Percentiles rank a stretch among this genome's conserved stretches.
Evolutionary conservation across 2,113 vertebrate species (phyloP).

Genomic region (Oryzias javanicus): DNA sequence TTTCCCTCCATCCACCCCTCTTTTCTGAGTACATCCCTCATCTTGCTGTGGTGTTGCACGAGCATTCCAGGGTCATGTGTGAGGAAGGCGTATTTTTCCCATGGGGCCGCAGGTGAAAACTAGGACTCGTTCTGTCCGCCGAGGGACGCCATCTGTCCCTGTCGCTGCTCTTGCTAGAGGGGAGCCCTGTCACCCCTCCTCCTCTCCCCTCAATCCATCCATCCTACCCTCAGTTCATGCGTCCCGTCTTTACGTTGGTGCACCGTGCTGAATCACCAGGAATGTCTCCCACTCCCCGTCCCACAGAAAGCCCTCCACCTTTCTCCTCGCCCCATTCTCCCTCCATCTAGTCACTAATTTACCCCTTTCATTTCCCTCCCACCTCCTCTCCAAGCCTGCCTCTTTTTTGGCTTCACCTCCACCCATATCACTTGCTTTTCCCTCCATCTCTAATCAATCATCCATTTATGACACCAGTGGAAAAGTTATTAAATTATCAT

Average conservation of each 20-base stretch:
- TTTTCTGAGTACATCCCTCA: slow-evolving; percentile 50
- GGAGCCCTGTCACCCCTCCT: slow-evolving; percentile 61
- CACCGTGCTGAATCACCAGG: slow-evolving; percentile 64
- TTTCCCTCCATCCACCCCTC: slow-evolving; percentile 3
- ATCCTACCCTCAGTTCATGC: slow-evolving; percentile 62
- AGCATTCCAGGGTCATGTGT: slow-evolving; percentile 78
- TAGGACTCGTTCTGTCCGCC: slow-evolving; percentile 77
- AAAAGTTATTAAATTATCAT: slow-evolving; percentile 70
- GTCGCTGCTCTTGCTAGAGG: slow-evolving; percentile 73
- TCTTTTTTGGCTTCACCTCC: slow-evolving; percentile 36
- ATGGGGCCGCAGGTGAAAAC: slow-evolving; percentile 83
- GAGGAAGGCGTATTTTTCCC: slow-evolving; percentile 76
- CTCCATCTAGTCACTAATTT: slow-evolving; percentile 62
- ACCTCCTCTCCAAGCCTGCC: slow-evolving; percentile 49
- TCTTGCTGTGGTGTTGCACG: slow-evolving; percentile 52
- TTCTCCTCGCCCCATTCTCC: slow-evolving; percentile 37
- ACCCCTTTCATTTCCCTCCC: slow-evolving; percentile 39
- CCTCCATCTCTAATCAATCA: slow-evolving; percentile 69
- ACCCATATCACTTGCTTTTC: slow-evolving; percentile 54
- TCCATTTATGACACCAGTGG: slow-evolving; percentile 69
- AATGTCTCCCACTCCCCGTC: slow-evolving; percentile 32
- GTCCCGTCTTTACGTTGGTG: slow-evolving; percentile 41
- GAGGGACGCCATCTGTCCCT: slow-evolving; percentile 83
- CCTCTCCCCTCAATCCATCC: slow-evolving; percentile 46
- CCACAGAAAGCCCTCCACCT: slow-evolving; percentile 14